Percentiles rank a stretch among this genome's conserved stretches.
phyloP scores from a whole-genome alignment of 2,113 vertebrate species.

The Gambusia holbrooki region DNA sequence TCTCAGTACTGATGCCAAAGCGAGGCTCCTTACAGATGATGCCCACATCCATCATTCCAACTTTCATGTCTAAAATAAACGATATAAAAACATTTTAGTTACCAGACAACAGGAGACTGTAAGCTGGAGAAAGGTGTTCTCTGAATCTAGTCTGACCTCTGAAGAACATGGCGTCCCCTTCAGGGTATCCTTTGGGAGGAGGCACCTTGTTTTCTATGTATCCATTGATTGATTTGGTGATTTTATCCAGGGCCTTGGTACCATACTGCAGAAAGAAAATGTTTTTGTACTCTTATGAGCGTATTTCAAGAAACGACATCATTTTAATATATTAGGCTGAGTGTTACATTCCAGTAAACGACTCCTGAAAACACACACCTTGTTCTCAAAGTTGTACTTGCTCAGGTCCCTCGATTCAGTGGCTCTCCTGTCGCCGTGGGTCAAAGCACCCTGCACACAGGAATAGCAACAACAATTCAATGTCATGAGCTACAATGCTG shows the following conservation, averaged over 20 bases:
- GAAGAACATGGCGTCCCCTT: constrained; percentile 87
- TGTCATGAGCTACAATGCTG: background rate
- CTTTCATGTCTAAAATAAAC: constrained; percentile 88
- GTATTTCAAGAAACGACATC: background rate
- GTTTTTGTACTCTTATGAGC: background rate
- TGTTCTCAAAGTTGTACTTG: constrained; percentile 99
- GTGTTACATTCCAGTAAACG: background rate
- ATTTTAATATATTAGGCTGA: background rate
- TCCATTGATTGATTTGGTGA: constrained; percentile 91
- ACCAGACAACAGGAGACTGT: background rate
- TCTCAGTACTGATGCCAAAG: constrained; percentile 86
- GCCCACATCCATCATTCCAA: constrained; percentile 91
- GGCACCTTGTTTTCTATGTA: constrained; percentile 90
- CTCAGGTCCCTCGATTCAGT: constrained; percentile 96
- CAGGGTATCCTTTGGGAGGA: constrained; percentile 87
- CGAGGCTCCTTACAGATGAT: constrained; percentile 88
- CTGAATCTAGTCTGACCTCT: constrained; percentile 78
- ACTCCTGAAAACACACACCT: constrained; percentile 78
- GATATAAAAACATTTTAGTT: background rate
- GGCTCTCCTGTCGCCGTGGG: constrained; percentile 94
- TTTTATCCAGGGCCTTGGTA: constrained; percentile 89
- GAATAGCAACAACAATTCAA: background rate
- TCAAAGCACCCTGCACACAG: constrained; percentile 89
- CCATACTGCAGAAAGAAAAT: constrained; percentile 83
- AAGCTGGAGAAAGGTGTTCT: background rate